These are phyloP conservation scores for Mycalesis mineus DNA, from an alignment of 2,888 invertebrate genomes.

Conservation along the genomic window DNA sequence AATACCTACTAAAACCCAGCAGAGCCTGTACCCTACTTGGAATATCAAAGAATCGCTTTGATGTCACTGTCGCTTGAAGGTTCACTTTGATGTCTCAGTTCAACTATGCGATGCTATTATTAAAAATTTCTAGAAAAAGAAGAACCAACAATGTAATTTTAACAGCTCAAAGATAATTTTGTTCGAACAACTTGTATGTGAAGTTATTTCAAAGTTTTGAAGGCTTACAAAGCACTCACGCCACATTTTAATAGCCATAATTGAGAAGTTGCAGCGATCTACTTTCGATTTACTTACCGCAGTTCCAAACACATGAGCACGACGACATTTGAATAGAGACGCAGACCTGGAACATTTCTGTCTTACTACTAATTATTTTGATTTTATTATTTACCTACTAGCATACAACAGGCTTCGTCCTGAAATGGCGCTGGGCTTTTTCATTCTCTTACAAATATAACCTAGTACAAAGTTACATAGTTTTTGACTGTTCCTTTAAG, in stretches of 20 bases:
- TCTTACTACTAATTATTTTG: neutral
- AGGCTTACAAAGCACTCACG: constrained; percentile 4
- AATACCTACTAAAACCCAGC: too few relatives aligned
- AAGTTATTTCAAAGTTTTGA: constrained; percentile 4
- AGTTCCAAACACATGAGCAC: constrained; percentile 9
- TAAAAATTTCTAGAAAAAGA: too few relatives aligned
- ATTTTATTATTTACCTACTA: neutral
- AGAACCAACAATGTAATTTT: neutral
- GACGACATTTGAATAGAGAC: neutral
- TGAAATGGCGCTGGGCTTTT: too few relatives aligned
- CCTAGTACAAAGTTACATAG: too few relatives aligned
- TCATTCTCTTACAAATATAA: too few relatives aligned
- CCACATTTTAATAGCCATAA: constrained; percentile 15
- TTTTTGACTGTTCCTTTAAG: too few relatives aligned
- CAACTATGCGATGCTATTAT: too few relatives aligned
- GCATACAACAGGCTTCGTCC: too few relatives aligned
- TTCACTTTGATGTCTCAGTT: too few relatives aligned
- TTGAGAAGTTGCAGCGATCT: constrained; percentile 21
- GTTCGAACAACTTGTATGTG: neutral
- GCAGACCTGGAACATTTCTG: neutral
- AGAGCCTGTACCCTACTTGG: too few relatives aligned
- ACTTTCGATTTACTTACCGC: constrained; percentile 19
- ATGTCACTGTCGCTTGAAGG: too few relatives aligned
- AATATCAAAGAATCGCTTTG: too few relatives aligned
- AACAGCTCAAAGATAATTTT: neutral